Evolutionary conservation across 2,797 vertebrate species (phyloP).

Genomic region (Melanotaenia parkinsoni): DNA sequence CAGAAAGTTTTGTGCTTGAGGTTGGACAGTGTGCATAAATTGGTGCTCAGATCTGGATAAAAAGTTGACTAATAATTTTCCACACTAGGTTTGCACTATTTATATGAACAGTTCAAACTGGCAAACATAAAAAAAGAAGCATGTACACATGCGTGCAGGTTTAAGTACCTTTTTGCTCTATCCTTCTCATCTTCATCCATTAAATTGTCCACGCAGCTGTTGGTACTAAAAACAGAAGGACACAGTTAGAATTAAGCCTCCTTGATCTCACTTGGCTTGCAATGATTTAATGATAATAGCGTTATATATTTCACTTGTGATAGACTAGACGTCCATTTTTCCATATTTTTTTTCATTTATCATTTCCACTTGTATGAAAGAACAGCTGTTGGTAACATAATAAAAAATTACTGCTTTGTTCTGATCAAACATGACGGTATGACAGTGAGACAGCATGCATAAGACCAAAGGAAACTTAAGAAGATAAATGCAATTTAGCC

Average conservation of each 20-base stretch:
- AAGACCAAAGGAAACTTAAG: background rate
- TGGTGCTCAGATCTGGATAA: background rate
- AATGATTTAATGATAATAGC: background rate
- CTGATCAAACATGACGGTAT: background rate
- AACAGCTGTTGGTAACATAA: background rate
- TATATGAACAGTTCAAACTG: background rate
- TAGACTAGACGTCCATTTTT: background rate
- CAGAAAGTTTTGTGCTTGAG: background rate
- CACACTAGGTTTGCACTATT: background rate
- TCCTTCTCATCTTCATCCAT: conserved; percentile 91
- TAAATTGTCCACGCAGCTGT: conserved; percentile 87
- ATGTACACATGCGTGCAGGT: background rate
- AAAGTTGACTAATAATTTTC: no score
- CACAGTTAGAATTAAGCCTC: conserved; percentile 18
- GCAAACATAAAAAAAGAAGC: background rate
- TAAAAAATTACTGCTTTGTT: background rate
- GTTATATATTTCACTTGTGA: background rate
- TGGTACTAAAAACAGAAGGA: conserved; percentile 82
- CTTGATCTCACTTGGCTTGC: background rate
- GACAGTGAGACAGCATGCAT: background rate
- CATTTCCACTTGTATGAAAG: background rate
- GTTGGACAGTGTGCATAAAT: background rate
- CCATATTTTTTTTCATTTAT: background rate
- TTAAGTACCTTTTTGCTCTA: conserved; percentile 87
- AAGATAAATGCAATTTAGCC: conserved; percentile 4